These are phyloP conservation scores for Thryonomys swinderianus DNA, from an alignment of 2,113 vertebrate genomes.

Conservation along the genomic window DNA sequence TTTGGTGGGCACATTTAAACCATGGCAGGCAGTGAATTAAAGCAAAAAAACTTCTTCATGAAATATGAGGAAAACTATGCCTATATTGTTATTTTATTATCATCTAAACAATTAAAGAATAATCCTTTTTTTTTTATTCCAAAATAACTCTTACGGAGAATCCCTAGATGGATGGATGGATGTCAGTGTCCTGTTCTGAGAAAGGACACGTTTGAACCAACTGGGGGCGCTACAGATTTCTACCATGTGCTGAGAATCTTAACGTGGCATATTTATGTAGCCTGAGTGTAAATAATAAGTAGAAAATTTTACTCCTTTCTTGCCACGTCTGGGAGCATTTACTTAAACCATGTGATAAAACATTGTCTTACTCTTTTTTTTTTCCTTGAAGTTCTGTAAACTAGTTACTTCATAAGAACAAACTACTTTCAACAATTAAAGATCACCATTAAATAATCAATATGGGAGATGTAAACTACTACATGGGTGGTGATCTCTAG, in stretches of 20 bases:
- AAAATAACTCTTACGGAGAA: not conserved
- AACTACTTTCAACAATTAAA: not conserved
- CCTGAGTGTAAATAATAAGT: not conserved
- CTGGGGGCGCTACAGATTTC: not conserved
- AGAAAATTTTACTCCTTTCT: not conserved
- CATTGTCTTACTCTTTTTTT: not conserved
- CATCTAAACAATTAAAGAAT: slow-evolving; percentile 1
- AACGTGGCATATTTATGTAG: not conserved
- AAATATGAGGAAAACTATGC: slow-evolving; percentile 38
- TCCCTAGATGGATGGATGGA: not conserved
- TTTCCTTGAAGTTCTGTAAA: not conserved
- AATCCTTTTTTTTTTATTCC: not conserved
- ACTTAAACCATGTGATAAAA: slow-evolving; percentile 16
- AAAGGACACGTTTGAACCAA: not conserved
- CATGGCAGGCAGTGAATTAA: not conserved
- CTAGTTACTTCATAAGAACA: not conserved
- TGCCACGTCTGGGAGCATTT: slow-evolving; percentile 1
- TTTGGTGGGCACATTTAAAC: not conserved
- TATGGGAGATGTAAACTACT: slow-evolving; percentile 24
- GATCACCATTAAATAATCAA: not conserved
- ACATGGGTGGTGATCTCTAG: not conserved
- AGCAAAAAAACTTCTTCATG: not conserved
- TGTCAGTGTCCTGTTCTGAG: not conserved
- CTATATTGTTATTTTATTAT: not conserved
- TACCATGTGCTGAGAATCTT: not conserved